Conservation (phyloP, 2,888 invertebrate genomes). For the Ochropleura leucogaster region DNA sequence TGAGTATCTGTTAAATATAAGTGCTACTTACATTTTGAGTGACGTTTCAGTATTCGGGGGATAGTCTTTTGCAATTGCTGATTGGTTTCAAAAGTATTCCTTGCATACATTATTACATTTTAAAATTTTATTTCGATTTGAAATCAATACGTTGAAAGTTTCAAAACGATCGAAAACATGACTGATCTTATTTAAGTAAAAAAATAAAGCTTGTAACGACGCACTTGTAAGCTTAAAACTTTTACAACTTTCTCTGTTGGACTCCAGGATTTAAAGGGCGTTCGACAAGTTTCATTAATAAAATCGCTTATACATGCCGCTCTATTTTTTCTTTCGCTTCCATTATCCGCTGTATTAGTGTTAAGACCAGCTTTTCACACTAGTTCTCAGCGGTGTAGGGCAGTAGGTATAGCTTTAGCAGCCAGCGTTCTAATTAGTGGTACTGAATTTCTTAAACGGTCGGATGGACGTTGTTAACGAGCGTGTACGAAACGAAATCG, state of each 20-base stretch:
- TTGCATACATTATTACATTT: not conserved
- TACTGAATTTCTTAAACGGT: slow-evolving; percentile 63
- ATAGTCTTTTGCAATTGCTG: not conserved
- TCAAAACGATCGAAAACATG: slow-evolving; percentile 14
- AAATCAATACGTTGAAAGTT: slow-evolving; percentile 9
- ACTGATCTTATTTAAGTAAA: slow-evolving; percentile 28
- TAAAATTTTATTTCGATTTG: not conserved
- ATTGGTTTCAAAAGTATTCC: slow-evolving; percentile 5
- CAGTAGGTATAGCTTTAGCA: slow-evolving; percentile 42
- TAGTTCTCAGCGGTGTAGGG: slow-evolving; percentile 55
- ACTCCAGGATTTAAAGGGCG: slow-evolving; percentile 69
- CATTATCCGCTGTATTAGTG: slow-evolving; percentile 44
- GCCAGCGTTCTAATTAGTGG: slow-evolving; percentile 58
- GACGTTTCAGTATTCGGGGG: too few relatives aligned
- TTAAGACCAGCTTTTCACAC: slow-evolving; percentile 50
- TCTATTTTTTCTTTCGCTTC: slow-evolving; percentile 67
- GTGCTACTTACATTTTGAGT: too few relatives aligned
- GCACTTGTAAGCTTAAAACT: slow-evolving; percentile 46
- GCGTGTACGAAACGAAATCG: slow-evolving; percentile 76
- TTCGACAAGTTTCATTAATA: slow-evolving; percentile 58
- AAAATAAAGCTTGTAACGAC: slow-evolving; percentile 37
- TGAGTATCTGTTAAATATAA: too few relatives aligned
- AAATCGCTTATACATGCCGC: slow-evolving; percentile 64
- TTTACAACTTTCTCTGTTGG: slow-evolving; percentile 64
- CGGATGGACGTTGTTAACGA: slow-evolving; percentile 71